Evolutionary conservation across 2,113 vertebrate species (phyloP).

Genomic region (Halichoerus grypus): DNA sequence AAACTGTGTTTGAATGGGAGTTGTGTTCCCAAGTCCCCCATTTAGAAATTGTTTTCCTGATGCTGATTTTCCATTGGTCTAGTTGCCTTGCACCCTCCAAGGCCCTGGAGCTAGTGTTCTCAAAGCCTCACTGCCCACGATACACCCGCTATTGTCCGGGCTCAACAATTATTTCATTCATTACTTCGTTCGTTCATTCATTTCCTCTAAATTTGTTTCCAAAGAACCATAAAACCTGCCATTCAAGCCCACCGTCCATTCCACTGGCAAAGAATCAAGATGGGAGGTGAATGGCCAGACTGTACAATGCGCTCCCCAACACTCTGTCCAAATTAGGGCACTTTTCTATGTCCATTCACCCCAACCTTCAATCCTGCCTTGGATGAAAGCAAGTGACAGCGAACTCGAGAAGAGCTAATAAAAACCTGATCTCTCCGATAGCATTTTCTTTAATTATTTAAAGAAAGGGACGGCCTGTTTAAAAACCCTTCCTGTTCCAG

Average conservation of each 20-base stretch:
- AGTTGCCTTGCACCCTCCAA: slow-evolving; percentile 34
- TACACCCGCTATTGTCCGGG: slow-evolving; percentile 64
- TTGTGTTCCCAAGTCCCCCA: slow-evolving; percentile 25
- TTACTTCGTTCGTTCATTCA: slow-evolving; percentile 67
- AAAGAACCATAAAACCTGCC: slow-evolving; percentile 62
- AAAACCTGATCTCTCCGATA: slow-evolving; percentile 78
- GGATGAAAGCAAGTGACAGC: slow-evolving; percentile 59
- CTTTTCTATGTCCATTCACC: background rate
- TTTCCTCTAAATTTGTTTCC: slow-evolving; percentile 71
- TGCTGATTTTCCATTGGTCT: slow-evolving; percentile 65
- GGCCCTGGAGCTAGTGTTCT: slow-evolving; percentile 59
- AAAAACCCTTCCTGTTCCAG: slow-evolving; percentile 76
- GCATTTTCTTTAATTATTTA: slow-evolving; percentile 83
- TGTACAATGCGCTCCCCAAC: background rate
- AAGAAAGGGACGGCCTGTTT: slow-evolving; percentile 72
- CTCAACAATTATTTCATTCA: slow-evolving; percentile 80
- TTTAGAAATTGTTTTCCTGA: slow-evolving; percentile 51
- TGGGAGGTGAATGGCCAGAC: background rate
- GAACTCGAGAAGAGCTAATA: slow-evolving; percentile 75
- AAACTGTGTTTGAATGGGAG: slow-evolving; percentile 32
- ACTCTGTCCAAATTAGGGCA: background rate
- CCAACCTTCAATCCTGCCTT: slow-evolving; percentile 52
- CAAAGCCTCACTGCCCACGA: slow-evolving; percentile 56
- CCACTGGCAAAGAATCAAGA: slow-evolving; percentile 48
- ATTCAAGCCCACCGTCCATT: slow-evolving; percentile 62